Conservation (phyloP, 2,888 invertebrate species). For the Bellardia bayeri region DNA sequence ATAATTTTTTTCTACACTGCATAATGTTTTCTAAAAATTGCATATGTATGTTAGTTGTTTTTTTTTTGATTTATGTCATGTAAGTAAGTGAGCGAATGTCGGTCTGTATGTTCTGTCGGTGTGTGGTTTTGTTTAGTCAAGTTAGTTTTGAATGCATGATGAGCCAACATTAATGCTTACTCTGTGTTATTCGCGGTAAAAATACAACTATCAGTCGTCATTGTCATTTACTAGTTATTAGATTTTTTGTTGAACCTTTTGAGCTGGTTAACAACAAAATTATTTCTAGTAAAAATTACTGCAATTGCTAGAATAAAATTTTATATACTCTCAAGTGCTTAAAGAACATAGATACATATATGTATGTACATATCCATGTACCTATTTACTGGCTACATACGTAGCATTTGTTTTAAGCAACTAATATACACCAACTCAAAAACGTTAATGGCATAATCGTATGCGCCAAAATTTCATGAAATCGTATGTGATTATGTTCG, state of each 20-base stretch:
- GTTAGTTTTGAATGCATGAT: slow-evolving; percentile 40
- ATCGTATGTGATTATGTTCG: not conserved
- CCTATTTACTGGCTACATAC: not conserved
- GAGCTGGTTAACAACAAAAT: slow-evolving; percentile 6
- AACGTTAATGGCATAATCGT: slow-evolving; percentile 37
- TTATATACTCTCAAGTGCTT: slow-evolving; percentile 48
- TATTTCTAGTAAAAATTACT: slow-evolving; percentile 60
- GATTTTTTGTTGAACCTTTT: slow-evolving; percentile 5
- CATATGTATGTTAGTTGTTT: too few relatives aligned
- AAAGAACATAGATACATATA: not conserved
- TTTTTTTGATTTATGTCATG: too few relatives aligned
- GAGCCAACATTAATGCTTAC: slow-evolving; percentile 54
- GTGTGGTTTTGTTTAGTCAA: slow-evolving; percentile 48
- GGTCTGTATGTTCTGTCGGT: not conserved
- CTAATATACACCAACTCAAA: slow-evolving; percentile 7
- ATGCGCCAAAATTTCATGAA: slow-evolving; percentile 22
- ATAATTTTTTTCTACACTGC: too few relatives aligned
- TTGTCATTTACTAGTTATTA: slow-evolving; percentile 50
- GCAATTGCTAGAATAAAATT: slow-evolving; percentile 51
- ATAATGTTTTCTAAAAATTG: too few relatives aligned
- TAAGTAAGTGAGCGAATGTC: too few relatives aligned
- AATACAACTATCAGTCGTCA: slow-evolving; percentile 42
- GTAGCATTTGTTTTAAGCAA: not conserved
- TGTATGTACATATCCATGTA: not conserved
- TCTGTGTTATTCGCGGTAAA: slow-evolving; percentile 43